Evolutionary conservation across 1,140 invertebrate species (phyloP).

Genomic region (Bombus breviceps): DNA sequence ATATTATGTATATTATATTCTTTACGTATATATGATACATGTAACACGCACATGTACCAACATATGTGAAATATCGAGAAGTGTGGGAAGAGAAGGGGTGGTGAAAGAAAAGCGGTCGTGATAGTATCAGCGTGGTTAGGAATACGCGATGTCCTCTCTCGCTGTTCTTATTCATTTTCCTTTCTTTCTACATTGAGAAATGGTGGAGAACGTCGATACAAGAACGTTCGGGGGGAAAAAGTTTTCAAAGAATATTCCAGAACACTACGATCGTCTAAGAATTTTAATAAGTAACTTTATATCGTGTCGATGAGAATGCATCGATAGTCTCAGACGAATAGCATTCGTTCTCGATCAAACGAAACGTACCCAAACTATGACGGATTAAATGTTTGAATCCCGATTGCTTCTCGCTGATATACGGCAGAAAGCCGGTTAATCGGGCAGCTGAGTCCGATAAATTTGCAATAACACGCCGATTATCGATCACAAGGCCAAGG

Average conservation of each 20-base stretch:
- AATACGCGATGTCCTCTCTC: constrained; percentile 33
- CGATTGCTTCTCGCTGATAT: no score
- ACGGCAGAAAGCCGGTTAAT: neutral
- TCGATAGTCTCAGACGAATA: no score
- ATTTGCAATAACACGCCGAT: neutral
- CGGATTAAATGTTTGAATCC: no score
- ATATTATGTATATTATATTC: constrained; percentile 17
- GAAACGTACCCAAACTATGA: no score
- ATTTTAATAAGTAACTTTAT: no score
- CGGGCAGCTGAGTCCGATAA: neutral
- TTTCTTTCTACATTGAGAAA: neutral
- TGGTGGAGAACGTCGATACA: neutral
- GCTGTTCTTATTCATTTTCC: neutral
- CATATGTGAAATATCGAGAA: constrained; percentile 53
- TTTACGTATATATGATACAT: constrained; percentile 44
- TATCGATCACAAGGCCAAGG: neutral
- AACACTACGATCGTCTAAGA: no score
- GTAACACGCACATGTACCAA: constrained; percentile 42
- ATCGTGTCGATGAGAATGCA: no score
- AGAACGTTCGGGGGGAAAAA: no score
- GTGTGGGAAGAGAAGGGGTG: constrained; percentile 10
- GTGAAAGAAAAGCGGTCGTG: neutral
- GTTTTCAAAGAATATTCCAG: no score
- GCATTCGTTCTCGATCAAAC: no score
- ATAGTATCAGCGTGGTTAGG: neutral